Evolutionary conservation across 2,113 vertebrate species (phyloP).

Genomic region (Rhea pennata): DNA sequence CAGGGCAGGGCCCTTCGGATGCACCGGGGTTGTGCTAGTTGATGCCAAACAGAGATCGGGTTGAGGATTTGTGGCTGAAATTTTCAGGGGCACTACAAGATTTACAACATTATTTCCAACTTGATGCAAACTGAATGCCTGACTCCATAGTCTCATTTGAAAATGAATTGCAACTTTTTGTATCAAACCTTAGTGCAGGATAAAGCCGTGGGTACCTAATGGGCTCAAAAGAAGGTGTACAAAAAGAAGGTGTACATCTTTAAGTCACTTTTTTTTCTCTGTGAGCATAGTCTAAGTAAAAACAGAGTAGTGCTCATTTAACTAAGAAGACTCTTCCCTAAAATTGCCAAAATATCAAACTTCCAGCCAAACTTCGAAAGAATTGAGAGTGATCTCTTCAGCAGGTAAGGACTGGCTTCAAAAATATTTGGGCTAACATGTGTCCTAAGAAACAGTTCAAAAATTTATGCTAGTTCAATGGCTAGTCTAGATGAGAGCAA

Average conservation of each 20-base stretch:
- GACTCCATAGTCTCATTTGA: background rate
- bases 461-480: background rate
- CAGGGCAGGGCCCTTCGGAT: background rate
- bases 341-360: background rate
- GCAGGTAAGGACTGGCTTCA: background rate
- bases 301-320: background rate
- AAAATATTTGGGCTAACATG: background rate
- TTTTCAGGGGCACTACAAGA: background rate
- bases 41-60: background rate
- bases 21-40: background rate
- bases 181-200: background rate
- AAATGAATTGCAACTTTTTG: background rate
- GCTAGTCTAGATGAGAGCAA: background rate
- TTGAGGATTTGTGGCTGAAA: background rate
- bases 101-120: background rate
- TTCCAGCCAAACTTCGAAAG: background rate
- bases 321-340: background rate
- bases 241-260: background rate
- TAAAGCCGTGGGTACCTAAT: background rate
- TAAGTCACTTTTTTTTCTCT: background rate
- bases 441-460: background rate
- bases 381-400: background rate
- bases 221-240: background rate
- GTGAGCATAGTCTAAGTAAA: background rate
- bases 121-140: background rate